Base-by-base conservation (phyloP, 2,797 vertebrate genomes). In the Octomys mimax region DNA sequence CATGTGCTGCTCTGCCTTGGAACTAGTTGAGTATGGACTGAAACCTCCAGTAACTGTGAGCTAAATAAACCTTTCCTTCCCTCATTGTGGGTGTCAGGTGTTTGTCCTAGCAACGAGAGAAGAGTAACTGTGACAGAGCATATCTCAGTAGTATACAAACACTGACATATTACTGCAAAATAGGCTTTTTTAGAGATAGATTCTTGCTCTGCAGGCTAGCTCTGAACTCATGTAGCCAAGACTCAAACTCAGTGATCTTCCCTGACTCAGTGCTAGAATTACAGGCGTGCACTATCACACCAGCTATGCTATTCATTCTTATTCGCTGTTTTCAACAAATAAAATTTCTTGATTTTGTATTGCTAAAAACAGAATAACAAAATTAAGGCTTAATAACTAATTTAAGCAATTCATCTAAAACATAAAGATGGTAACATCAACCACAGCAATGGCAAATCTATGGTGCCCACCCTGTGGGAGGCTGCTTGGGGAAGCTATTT, bases 311-410 rank as follows among this genome's bases (percentile, higher is more conserved):
- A 75, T 28, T 75, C 39, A 75, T 75, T 75, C 46, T 24, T 75
- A 46, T 46, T 75, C 36, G 22, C 11, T 42, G 2, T 46, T 46
- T 46, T 46, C 39, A 9, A 39, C 82, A 88, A 92, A 86, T 22
- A n/a, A 80, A 11, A 9, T 78, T 82, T 94, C 57, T 89, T n/a
- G 8, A 8, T 52, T 14, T 89, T 64, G 42, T 12, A 73, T 62
- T 8, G 64, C 84, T 70, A 90, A 95, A 97, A 89, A 54, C n/a
- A 89, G 86, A 39, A 39, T 39, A 90, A 62, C 4, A 87, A 46
- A 93, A 87, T 21, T n/a, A 33, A 93, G 26, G 33, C 5, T 89
- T 96, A 92, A 73, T 26, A 70, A 85, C 46, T 77, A 84, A 95
- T 10, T 87, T 90, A 73, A 88, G 39, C 7, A 73, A 87, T 77